These are phyloP conservation scores for Apamea sordens DNA, from an alignment of 2,888 invertebrate species.

Conservation along the genomic window DNA sequence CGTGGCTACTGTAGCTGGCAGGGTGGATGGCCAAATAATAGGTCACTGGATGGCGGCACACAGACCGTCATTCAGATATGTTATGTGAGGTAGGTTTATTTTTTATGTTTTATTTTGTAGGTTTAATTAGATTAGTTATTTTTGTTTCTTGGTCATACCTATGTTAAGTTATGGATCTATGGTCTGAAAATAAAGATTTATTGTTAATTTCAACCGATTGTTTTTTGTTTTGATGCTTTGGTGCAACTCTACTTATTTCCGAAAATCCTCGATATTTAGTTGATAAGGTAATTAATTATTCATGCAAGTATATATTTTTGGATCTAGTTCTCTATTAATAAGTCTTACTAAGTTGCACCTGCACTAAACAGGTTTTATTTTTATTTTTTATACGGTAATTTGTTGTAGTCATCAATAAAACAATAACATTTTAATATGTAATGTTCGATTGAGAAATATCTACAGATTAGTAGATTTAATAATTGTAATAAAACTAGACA, in stretches of 20 bases:
- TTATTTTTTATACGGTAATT: rapidly evolving
- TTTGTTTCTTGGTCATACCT: too few relatives aligned
- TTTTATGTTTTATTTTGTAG: too few relatives aligned
- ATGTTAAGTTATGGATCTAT: too few relatives aligned
- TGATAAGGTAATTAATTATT: background rate
- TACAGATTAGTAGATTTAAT: background rate
- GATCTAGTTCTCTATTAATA: background rate
- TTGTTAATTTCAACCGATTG: too few relatives aligned
- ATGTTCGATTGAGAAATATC: background rate
- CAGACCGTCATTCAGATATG: too few relatives aligned
- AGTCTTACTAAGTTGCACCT: conserved; percentile 1
- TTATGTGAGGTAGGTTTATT: too few relatives aligned
- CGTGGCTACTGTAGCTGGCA: too few relatives aligned
- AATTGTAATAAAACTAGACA: background rate
- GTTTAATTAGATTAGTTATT: too few relatives aligned
- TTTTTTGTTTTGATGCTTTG: background rate
- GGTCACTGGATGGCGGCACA: too few relatives aligned
- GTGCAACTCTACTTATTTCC: too few relatives aligned
- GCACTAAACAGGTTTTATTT: conserved; percentile 7
- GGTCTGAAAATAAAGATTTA: too few relatives aligned
- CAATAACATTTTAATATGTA: background rate
- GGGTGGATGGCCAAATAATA: too few relatives aligned
- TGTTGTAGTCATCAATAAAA: background rate
- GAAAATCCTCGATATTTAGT: background rate
- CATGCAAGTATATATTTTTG: background rate